Conservation (phyloP, 1,140 invertebrate species). For the Tyrophagus putrescentiae region DNA sequence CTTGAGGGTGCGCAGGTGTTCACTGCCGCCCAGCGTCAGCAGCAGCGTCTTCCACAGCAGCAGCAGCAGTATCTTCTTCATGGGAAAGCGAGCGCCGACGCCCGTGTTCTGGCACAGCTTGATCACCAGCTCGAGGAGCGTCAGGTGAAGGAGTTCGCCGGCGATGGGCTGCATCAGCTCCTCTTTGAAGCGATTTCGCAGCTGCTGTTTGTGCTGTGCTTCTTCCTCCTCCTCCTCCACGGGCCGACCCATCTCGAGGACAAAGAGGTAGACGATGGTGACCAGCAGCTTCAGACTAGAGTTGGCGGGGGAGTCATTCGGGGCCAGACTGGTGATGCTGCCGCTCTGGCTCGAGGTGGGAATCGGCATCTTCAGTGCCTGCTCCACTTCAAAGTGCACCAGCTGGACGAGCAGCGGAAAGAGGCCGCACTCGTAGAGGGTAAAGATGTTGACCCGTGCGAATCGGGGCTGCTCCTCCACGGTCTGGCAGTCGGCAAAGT, state of each 20-base stretch:
- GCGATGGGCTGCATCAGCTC: constrained; percentile 22
- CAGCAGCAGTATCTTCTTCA: constrained; percentile 93
- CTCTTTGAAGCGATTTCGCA: constrained; percentile 22
- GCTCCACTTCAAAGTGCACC: constrained; percentile 85
- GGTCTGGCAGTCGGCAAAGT: constrained; percentile 26
- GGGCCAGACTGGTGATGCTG: constrained; percentile 27
- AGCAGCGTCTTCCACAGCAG: constrained; percentile 88
- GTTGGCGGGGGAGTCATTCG: constrained; percentile 75
- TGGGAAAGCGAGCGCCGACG: constrained; percentile 78
- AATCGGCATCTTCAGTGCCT: constrained; percentile 30
- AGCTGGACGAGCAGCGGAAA: constrained; percentile 78
- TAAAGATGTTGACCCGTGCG: constrained; percentile 54
- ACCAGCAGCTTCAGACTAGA: constrained; percentile 78
- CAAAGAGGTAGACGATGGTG: constrained; percentile 81
- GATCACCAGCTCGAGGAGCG: constrained; percentile 82
- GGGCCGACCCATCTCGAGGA: constrained; percentile 69
- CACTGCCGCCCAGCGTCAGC: constrained; percentile 64
- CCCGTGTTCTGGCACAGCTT: constrained; percentile 81
- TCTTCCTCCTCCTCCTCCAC: constrained; percentile 44
- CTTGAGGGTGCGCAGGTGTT: constrained; percentile 58
- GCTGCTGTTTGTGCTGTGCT: constrained; percentile 32
- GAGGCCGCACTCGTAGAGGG: constrained; percentile 71
- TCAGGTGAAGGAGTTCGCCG: constrained; percentile 74
- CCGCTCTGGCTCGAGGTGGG: constrained; percentile 3
- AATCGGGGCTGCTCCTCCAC: constrained; percentile 24